phyloP scores from a whole-genome alignment of 2,113 vertebrate species.

The Ia io region DNA sequence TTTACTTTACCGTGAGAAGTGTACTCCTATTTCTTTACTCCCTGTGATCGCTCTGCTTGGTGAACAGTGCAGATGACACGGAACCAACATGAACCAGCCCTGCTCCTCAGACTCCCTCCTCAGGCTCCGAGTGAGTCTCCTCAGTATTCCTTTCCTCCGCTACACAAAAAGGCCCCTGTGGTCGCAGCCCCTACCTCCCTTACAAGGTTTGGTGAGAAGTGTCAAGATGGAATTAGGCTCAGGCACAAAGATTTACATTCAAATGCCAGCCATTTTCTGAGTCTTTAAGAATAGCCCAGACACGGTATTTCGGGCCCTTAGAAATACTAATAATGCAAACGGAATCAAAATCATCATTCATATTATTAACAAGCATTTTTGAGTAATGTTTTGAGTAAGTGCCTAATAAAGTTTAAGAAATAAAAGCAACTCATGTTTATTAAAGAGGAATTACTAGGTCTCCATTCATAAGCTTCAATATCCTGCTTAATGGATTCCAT shows the following conservation, averaged over 20 bases:
- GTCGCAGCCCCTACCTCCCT: constrained; percentile 24
- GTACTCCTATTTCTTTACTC: not conserved
- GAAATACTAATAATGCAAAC: constrained; percentile 60
- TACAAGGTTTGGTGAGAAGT: constrained; percentile 56
- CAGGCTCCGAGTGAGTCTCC: not conserved
- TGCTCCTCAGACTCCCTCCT: not conserved
- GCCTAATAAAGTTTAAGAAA: constrained; percentile 76
- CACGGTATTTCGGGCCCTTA: constrained; percentile 24
- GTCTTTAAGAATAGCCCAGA: constrained; percentile 42
- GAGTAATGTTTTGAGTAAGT: constrained; percentile 73
- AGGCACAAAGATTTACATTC: constrained; percentile 61
- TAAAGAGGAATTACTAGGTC: constrained; percentile 73
- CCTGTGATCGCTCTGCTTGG: not conserved
- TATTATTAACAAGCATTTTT: constrained; percentile 72
- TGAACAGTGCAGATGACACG: not conserved
- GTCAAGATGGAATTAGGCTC: constrained; percentile 68
- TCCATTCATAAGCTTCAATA: constrained; percentile 74
- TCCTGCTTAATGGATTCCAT: constrained; percentile 75
- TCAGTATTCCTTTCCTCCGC: not conserved
- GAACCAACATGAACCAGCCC: not conserved
- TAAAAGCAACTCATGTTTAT: constrained; percentile 76
- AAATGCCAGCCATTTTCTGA: constrained; percentile 11
- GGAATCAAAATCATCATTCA: constrained; percentile 70
- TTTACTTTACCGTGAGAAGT: not conserved
- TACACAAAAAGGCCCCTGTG: constrained; percentile 58